Evolutionary conservation across 2,888 invertebrate genomes (phyloP).

Genomic region (Acanthococcus lagerstroemiae): DNA sequence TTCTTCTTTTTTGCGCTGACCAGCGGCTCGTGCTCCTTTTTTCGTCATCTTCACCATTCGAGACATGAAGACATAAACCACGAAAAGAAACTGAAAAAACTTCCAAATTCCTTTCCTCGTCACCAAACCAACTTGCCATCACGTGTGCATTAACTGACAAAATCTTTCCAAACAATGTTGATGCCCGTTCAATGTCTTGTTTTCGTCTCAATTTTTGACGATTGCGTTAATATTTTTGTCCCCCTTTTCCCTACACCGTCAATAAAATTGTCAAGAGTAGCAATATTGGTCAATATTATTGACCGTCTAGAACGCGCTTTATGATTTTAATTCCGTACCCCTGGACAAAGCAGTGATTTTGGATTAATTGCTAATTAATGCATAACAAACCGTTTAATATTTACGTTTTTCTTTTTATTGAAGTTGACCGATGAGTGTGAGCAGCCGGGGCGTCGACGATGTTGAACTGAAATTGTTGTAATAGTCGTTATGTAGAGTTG

Average conservation of each 20-base stretch:
- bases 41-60: not conserved
- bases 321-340: too few relatives aligned
- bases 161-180: not conserved
- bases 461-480: too few relatives aligned
- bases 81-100: not conserved
- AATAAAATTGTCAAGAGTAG: not conserved
- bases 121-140: not conserved
- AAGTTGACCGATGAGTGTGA: too few relatives aligned
- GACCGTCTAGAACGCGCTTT: too few relatives aligned
- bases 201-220: not conserved
- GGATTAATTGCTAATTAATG: too few relatives aligned
- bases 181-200: not conserved
- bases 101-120: not conserved
- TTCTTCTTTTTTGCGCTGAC: not conserved
- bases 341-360: too few relatives aligned
- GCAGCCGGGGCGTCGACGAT: too few relatives aligned
- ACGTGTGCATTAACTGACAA: not conserved
- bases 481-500: too few relatives aligned
- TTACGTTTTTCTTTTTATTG: too few relatives aligned
- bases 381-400: too few relatives aligned
- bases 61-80: not conserved
- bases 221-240: not conserved
- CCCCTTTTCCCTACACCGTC: not conserved
- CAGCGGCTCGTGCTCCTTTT: not conserved
- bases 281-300: too few relatives aligned